phyloP scores from a whole-genome alignment of 2,113 vertebrate species.

The Telmatochromis brachygnathus region DNA sequence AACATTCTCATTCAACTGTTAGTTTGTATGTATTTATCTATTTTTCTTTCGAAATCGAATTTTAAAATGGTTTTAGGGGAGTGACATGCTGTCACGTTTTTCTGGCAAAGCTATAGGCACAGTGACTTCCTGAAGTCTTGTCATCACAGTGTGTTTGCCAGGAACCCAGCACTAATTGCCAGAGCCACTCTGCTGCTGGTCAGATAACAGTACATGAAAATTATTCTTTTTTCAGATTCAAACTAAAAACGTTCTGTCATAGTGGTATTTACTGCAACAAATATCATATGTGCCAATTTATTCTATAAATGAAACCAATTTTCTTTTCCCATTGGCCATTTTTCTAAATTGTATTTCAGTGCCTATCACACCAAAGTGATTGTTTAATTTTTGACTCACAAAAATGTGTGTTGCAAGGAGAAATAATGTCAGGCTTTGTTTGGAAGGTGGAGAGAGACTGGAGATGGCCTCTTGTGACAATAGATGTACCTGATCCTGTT shows the following conservation, averaged over 20 bases:
- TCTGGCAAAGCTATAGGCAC: background rate
- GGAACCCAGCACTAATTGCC: background rate
- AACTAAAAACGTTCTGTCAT: background rate
- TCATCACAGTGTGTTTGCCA: background rate
- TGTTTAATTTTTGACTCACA: background rate
- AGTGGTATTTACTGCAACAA: background rate
- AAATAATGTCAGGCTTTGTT: slow-evolving; percentile 6
- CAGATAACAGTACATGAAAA: background rate
- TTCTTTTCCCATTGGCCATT: background rate
- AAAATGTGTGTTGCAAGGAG: background rate
- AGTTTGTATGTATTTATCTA: background rate
- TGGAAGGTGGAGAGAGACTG: background rate
- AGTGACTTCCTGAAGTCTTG: background rate
- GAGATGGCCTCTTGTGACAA: slow-evolving; percentile 9
- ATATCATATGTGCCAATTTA: background rate
- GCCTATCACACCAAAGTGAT: background rate
- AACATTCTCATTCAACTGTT: background rate
- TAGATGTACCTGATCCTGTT: background rate
- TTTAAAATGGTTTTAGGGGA: background rate
- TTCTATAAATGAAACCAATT: background rate
- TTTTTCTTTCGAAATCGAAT: accelerated
- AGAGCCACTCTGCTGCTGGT: background rate
- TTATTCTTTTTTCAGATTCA: background rate
- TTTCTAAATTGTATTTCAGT: background rate
- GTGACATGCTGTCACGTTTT: background rate